Evolutionary conservation across 2,797 vertebrate genomes (phyloP).

Genomic region (Propithecus perrieri): DNA sequence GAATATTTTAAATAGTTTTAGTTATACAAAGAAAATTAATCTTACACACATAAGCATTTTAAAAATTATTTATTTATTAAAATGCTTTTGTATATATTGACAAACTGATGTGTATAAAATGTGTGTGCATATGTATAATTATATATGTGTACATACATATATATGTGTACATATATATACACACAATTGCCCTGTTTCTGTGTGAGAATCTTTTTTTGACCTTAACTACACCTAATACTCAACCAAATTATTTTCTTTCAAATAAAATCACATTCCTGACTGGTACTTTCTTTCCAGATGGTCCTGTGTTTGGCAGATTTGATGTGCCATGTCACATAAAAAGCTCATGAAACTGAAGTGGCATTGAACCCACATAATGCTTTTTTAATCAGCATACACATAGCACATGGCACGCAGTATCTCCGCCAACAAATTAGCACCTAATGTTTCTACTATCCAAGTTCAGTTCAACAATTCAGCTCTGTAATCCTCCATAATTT

Average conservation of each 20-base stretch:
- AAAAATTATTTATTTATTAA: neutral
- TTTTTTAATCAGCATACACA: conserved; percentile 77
- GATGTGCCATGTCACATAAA: conserved; percentile 82
- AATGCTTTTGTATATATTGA: neutral
- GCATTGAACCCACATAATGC: conserved; percentile 68
- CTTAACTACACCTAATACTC: neutral
- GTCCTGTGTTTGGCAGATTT: conserved; percentile 78
- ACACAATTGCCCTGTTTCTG: neutral
- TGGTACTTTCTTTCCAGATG: conserved; percentile 82
- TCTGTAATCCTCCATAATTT: conserved; percentile 50
- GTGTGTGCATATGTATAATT: neutral
- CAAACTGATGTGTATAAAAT: neutral
- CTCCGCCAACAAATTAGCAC: conserved; percentile 70
- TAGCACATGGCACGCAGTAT: conserved; percentile 45
- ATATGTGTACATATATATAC: neutral
- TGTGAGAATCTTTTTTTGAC: neutral
- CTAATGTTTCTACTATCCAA: conserved; percentile 53
- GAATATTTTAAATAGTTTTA: neutral
- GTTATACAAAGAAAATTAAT: neutral
- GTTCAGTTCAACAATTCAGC: conserved; percentile 65
- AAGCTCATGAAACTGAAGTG: conserved; percentile 82
- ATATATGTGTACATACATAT: neutral
- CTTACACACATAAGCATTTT: neutral
- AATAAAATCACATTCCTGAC: conserved; percentile 74
- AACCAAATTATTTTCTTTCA: conserved; percentile 60